These are phyloP conservation scores for Anthopleura xanthogrammica DNA, from an alignment of 92 coral and sea anemone species.

Conservation along the genomic window DNA sequence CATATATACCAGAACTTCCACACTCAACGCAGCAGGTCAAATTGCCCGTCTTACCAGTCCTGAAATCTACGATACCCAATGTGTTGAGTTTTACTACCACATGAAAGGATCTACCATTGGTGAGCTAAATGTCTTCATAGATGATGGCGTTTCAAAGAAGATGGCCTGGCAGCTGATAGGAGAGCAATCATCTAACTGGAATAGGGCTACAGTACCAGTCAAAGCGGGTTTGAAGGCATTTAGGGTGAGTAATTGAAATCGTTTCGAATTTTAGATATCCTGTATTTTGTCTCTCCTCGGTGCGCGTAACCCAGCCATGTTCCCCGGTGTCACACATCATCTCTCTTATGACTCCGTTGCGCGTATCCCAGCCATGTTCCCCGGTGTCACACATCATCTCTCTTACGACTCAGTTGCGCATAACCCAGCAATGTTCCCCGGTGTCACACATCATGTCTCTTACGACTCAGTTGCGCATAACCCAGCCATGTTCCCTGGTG, in stretches of 20 bases:
- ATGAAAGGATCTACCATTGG: constrained; percentile 48
- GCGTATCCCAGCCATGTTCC: no score
- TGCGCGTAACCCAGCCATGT: no score
- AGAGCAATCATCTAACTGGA: constrained; percentile 38
- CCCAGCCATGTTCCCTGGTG: no score
- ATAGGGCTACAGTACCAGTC: constrained; percentile 25
- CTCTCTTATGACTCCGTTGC: no score
- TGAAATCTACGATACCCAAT: constrained; percentile 6
- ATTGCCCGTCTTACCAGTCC: constrained; percentile 48
- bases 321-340: no score
- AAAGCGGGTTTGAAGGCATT: constrained; percentile 9
- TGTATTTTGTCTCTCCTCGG: no score
- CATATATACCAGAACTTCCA: constrained; percentile 24
- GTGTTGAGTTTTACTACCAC: constrained; percentile 44
- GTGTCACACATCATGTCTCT: no score
- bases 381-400: no score
- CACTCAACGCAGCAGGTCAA: constrained; percentile 12
- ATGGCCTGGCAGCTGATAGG: constrained; percentile 44
- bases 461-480: no score
- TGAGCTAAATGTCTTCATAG: constrained; percentile 39
- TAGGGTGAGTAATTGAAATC: constrained; percentile 8
- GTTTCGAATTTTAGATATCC: no score
- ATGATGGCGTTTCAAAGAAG: background rate
- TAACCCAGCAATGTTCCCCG: no score
- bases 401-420: no score